These are phyloP conservation scores for Nycticryphes semicollaris DNA, from an alignment of 2,113 vertebrate species.

Conservation along the genomic window DNA sequence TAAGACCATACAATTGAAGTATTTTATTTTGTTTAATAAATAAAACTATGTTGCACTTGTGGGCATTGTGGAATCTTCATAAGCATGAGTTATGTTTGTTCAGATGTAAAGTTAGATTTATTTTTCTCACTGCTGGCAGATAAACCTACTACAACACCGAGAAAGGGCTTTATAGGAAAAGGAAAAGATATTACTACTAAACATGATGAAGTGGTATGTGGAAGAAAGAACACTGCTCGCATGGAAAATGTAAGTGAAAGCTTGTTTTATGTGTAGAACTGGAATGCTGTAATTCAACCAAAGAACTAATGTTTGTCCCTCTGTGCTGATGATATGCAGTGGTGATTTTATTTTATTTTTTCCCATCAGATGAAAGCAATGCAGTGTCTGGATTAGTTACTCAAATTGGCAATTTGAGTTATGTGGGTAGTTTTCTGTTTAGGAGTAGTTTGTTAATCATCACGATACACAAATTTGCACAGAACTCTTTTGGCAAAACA, in stretches of 20 bases:
- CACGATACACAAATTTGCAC: not conserved
- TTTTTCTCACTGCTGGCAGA: slow-evolving; percentile 73
- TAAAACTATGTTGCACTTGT: not conserved
- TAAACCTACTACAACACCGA: slow-evolving; percentile 88
- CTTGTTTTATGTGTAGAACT: not conserved
- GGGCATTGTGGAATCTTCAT: not conserved
- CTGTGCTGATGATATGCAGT: not conserved
- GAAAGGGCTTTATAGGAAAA: slow-evolving; percentile 90
- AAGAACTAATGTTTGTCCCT: not conserved
- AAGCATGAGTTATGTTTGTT: not conserved
- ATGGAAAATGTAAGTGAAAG: slow-evolving; percentile 92
- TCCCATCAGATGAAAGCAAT: not conserved
- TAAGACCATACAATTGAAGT: not conserved
- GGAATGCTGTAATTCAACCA: not conserved
- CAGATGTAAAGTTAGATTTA: not conserved
- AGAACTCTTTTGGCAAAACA: not conserved
- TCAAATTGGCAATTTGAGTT: not conserved
- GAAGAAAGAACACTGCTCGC: slow-evolving; percentile 95
- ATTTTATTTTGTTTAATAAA: not conserved
- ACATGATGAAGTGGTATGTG: slow-evolving; percentile 92
- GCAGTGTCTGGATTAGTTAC: not conserved
- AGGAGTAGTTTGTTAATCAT: not conserved
- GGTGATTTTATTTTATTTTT: not conserved
- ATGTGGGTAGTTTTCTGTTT: not conserved
- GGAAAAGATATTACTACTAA: slow-evolving; percentile 98